A percentile compares a stretch with the other conserved stretches of the same genome.
Evolutionary conservation across 35 echinoderm and acorn worm genomes (phyloP).

Genomic region (Hemicentrotus pulcherrimus): DNA sequence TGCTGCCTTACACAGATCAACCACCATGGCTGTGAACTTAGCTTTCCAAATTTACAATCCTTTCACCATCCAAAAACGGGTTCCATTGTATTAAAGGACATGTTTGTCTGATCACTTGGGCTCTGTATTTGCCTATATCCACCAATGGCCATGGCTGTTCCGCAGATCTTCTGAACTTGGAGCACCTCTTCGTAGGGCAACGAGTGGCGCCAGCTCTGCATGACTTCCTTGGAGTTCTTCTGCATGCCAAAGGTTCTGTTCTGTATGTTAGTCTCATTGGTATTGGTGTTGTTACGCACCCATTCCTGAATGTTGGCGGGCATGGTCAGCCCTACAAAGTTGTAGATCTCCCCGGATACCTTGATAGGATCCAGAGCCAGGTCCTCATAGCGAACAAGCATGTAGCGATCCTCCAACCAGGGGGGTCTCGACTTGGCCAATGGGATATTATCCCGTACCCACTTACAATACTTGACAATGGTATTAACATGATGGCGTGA

Average conservation of each 20-base stretch:
- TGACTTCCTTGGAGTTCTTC: conserved; percentile 75
- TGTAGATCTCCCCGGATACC: conserved; percentile 70
- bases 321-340: conserved; percentile 80
- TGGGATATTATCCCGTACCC: conserved; percentile 71
- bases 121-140: conserved; percentile 62
- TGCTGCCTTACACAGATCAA: conserved; percentile 53
- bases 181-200: conserved; percentile 72
- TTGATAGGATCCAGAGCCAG: conserved; percentile 68
- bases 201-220: conserved; percentile 70
- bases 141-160: conserved; percentile 70
- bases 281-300: conserved; percentile 86
- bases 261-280: conserved; percentile 36
- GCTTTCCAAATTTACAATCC: too few relatives aligned
- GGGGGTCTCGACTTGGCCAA: conserved; percentile 57
- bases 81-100: conserved; percentile 27
- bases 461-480: conserved; percentile 74
- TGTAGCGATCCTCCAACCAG: conserved; percentile 80
- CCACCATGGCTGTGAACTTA: conserved; percentile 56
- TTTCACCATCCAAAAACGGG: conserved; percentile 15
- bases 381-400: conserved; percentile 88
- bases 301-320: conserved; percentile 62
- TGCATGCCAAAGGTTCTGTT: conserved; percentile 74
- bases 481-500: conserved; percentile 57
- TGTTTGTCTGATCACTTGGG: conserved; percentile 37
- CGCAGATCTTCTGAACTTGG: conserved; percentile 72